Percentiles rank a stretch among this genome's conserved stretches.
Conservation (phyloP, 2,888 invertebrate genomes). For the Hyalella azteca region DNA sequence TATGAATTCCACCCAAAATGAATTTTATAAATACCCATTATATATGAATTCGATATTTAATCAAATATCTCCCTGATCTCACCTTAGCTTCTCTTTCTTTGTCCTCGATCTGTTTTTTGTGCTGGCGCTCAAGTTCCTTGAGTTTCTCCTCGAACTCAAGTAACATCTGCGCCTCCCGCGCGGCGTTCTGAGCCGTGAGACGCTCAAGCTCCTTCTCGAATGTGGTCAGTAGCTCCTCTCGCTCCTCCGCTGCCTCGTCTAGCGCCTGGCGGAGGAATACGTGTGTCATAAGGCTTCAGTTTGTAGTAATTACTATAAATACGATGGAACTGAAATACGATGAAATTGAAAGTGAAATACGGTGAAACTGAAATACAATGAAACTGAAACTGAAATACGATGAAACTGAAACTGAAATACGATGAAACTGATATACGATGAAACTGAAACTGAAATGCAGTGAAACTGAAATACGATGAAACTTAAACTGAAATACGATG, state of each 20-base stretch:
- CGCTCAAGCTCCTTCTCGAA: constrained; percentile 75
- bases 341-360: too few species aligned
- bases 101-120: constrained; percentile 59
- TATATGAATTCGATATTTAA: neutral
- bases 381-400: too few species aligned
- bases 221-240: constrained; percentile 68
- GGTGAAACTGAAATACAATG: too few species aligned
- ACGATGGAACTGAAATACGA: neutral
- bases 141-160: constrained; percentile 61
- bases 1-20: too few species aligned
- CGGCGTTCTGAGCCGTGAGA: constrained; percentile 71
- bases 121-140: constrained; percentile 60
- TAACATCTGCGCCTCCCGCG: constrained; percentile 59
- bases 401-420: too few species aligned
- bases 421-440: too few species aligned
- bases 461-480: too few species aligned
- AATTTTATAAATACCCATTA: too few species aligned
- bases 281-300: too few species aligned
- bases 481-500: too few species aligned
- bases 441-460: too few species aligned
- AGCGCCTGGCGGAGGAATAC: constrained; percentile 63
- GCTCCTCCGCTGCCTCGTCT: constrained; percentile 70
- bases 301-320: too few species aligned
- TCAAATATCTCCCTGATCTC: constrained; percentile 20
- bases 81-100: constrained; percentile 54